A percentile compares a stretch with the other conserved stretches of the same genome.
Evolutionary conservation across 2,888 invertebrate species (phyloP).

Genomic region (Trissolcus brochymenae): DNA sequence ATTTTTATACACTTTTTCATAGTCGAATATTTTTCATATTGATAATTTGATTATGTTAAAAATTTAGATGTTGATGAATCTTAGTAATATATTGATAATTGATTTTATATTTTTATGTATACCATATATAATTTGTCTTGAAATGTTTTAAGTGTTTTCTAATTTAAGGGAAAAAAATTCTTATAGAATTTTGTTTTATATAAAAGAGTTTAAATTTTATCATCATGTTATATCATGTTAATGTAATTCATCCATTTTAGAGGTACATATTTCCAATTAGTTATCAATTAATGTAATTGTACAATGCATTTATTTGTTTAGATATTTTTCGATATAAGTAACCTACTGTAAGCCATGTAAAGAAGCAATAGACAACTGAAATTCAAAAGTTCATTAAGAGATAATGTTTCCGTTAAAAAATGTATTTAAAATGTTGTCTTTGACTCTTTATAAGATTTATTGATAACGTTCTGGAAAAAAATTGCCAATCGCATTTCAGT

Average conservation of each 20-base stretch:
- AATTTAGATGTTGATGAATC: not conserved
- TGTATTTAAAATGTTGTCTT: no score
- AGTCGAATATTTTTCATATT: not conserved
- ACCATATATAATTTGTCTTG: not conserved
- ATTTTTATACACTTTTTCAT: not conserved
- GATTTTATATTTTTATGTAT: slow-evolving; percentile 3
- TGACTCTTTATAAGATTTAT: no score
- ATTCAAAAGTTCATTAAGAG: no score
- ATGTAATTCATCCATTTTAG: slow-evolving; percentile 11
- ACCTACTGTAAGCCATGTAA: slow-evolving; percentile 4
- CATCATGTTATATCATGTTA: slow-evolving; percentile 4
- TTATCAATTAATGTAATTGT: not conserved
- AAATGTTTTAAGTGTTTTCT: slow-evolving; percentile 1
- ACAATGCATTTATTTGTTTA: slow-evolving; percentile 8
- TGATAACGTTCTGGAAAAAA: no score
- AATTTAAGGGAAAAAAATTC: slow-evolving; percentile 1
- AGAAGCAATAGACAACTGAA: no score
- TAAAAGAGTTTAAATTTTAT: slow-evolving; percentile 8
- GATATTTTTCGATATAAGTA: slow-evolving; percentile 5
- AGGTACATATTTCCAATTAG: slow-evolving; percentile 1
- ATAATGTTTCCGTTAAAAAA: no score
- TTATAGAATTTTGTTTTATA: slow-evolving; percentile 6
- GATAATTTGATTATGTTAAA: no score
- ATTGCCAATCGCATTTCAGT: no score
- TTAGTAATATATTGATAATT: not conserved